phyloP scores from a whole-genome alignment of 2,888 invertebrate genomes.

The Agrotis ipsilon region DNA sequence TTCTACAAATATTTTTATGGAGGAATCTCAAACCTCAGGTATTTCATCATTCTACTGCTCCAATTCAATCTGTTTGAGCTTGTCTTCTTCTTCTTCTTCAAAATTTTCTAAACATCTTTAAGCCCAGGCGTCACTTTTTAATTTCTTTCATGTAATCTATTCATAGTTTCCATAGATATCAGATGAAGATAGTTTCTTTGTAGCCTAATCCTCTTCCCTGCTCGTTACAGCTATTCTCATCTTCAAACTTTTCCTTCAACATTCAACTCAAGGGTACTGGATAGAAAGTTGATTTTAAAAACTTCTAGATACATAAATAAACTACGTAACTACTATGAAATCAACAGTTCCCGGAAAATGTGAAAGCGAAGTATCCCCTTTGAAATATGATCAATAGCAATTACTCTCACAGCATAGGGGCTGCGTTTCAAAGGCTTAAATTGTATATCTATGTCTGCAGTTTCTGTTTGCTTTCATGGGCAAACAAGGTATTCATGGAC shows the following conservation, averaged over 20 bases:
- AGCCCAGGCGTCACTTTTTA: too few relatives aligned
- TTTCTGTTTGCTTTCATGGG: constrained; percentile 4
- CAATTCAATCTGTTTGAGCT: background rate
- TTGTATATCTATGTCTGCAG: background rate
- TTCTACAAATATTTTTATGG: too few relatives aligned
- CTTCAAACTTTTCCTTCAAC: too few relatives aligned
- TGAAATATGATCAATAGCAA: constrained; percentile 3
- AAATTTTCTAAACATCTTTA: background rate
- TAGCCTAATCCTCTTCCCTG: too few relatives aligned
- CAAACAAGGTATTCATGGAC: background rate
- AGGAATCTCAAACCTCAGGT: background rate
- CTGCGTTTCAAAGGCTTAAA: constrained; percentile 20
- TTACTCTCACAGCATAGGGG: background rate
- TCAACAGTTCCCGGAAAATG: background rate
- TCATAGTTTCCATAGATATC: too few relatives aligned
- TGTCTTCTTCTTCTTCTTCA: background rate
- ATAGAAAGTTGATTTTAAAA: too few relatives aligned
- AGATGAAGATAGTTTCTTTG: too few relatives aligned
- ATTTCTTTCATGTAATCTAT: too few relatives aligned
- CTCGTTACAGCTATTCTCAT: too few relatives aligned
- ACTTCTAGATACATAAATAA: too few relatives aligned
- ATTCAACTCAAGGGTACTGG: too few relatives aligned
- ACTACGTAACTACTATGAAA: background rate
- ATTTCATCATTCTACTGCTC: background rate
- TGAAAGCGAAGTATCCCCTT: background rate